Evolutionary conservation across 2,113 vertebrate species (phyloP).

Genomic region (Oreocharis arfaki): DNA sequence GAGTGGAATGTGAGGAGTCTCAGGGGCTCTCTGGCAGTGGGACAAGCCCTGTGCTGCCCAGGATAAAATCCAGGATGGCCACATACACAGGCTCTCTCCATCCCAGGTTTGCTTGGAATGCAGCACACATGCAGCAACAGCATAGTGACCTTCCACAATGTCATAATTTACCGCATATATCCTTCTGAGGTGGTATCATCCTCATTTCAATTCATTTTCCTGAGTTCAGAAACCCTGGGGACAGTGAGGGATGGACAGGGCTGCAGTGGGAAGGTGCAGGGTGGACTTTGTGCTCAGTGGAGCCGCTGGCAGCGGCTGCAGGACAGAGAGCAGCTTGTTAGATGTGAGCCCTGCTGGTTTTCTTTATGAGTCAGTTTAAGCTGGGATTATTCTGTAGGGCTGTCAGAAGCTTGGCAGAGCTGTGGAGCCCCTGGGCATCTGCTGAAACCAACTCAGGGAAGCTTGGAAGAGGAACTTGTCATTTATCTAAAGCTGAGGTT

Average conservation of each 20-base stretch:
- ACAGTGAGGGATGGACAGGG: background rate
- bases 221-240: background rate
- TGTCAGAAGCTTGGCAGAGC: constrained; percentile 44
- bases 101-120: background rate
- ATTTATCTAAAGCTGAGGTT: background rate
- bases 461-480: background rate
- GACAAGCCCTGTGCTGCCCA: background rate
- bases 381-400: background rate
- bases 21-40: background rate
- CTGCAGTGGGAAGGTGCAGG: background rate
- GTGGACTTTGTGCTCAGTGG: background rate
- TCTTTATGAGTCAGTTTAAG: constrained; percentile 40
- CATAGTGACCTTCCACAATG: background rate
- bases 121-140: accelerated
- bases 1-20: background rate
- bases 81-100: background rate
- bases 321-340: background rate
- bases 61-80: background rate
- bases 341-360: background rate
- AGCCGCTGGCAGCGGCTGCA: accelerated
- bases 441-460: background rate
- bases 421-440: constrained; percentile 2
- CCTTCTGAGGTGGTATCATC: background rate
- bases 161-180: background rate
- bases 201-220: background rate